These are phyloP conservation scores for Caradrina kadenii DNA, from an alignment of 2,888 invertebrate species.

Conservation along the genomic window DNA sequence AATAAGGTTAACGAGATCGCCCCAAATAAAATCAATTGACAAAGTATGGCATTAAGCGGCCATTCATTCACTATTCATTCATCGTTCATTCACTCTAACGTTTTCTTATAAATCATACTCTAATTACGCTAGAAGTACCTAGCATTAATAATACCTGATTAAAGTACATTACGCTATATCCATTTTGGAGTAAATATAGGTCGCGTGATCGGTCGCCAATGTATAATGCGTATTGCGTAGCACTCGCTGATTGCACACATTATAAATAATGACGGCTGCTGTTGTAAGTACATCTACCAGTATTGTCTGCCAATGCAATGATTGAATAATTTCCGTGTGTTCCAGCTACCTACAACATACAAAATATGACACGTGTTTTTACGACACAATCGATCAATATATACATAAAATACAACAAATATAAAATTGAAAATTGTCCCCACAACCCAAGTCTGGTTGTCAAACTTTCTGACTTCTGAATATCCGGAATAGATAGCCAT, in stretches of 20 bases:
- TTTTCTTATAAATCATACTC: neutral
- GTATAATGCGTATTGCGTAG: constrained; percentile 14
- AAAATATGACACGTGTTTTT: too few relatives aligned
- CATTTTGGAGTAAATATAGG: constrained; percentile 15
- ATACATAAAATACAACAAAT: too few relatives aligned
- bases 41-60: neutral
- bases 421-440: too few relatives aligned
- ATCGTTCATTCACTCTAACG: neutral
- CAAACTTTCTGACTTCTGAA: too few relatives aligned
- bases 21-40: neutral
- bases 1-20: neutral
- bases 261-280: constrained; percentile 1
- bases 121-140: constrained; percentile 2
- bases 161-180: constrained; percentile 14
- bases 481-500: too few relatives aligned
- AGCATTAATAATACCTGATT: constrained; percentile 2
- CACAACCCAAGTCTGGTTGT: too few relatives aligned
- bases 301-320: neutral
- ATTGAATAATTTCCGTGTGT: constrained; percentile 1
- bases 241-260: constrained; percentile 11
- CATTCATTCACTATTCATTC: neutral
- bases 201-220: constrained; percentile 10
- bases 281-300: neutral
- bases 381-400: too few relatives aligned
- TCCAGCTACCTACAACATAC: neutral